Base-by-base conservation (phyloP, 2,113 vertebrate genomes). In the Hippocampus guttulatus region DNA sequence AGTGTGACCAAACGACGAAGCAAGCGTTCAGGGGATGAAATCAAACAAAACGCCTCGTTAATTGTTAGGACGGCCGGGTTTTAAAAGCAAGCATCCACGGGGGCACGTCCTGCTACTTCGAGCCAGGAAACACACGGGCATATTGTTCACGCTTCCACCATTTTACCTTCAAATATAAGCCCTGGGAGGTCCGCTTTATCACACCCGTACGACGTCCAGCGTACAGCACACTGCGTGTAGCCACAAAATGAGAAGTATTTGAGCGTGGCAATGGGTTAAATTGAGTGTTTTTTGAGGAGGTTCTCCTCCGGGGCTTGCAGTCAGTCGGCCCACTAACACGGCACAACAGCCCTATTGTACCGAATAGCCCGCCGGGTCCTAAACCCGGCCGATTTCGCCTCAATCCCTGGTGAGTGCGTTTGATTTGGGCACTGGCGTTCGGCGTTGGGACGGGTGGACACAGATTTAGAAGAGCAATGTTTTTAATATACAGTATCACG, bases 261-360 rank as follows among this genome's bases (percentile, higher is more conserved):
- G 18, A 3, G 20, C 21, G 21, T 68, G 52, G 21, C 21, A 23
- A 0, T 40, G 1, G 52, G 20, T 49, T 47, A 63, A 71, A 68
- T 60, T 61, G 0, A 6, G 71, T 25, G 23, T 66, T 85, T 73
- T 67, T 73, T 79, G 78, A 75, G 27, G 58, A 16, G 58, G 6
- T 33, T 61, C 58, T 61, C 15, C 58, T 33, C 58, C 15, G 78
- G 68, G 81, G 80, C 69, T 45, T 71, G 89, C 83, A 84, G 76
- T 84, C 82, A 77, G 77, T 84, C 82, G 81, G 77, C 87, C 81
- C 80, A 79, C 87, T 85, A 84, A 80, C 85, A 89, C 88, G 81
- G 80, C 92, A 95, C 93, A 95, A 94, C 93, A 93, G 91, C 90
- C 87, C 95, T 95, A 96, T 97, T 96, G 95, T 95, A 95, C 93